Conservation (phyloP, 2,797 vertebrate genomes). For the Sebastes minor region DNA sequence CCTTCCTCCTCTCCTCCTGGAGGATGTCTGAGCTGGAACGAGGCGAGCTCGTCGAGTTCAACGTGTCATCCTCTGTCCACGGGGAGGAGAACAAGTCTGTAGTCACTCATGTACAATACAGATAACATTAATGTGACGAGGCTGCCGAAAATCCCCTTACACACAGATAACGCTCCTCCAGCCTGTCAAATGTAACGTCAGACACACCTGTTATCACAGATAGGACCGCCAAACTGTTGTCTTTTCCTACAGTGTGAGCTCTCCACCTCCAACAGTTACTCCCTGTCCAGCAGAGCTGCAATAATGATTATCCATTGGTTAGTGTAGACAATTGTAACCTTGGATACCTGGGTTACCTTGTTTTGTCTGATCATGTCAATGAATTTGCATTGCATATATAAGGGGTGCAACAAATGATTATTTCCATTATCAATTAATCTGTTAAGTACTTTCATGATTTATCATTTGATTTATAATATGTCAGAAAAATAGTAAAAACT, state of each 20-base stretch:
- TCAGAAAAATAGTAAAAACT: too few relatives aligned
- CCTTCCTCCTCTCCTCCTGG: conserved; percentile 2
- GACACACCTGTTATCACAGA: conserved; percentile 7
- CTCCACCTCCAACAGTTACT: conserved; percentile 11
- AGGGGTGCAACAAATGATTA: background rate
- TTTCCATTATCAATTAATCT: background rate
- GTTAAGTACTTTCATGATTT: too few relatives aligned
- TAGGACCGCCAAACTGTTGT: background rate
- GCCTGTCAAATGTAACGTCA: background rate
- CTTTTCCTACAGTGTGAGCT: background rate
- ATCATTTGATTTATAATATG: too few relatives aligned
- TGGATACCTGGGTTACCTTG: too few relatives aligned
- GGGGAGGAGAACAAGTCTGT: conserved; percentile 1
- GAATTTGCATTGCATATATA: too few relatives aligned
- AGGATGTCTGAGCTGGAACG: conserved; percentile 11
- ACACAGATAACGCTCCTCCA: conserved; percentile 1
- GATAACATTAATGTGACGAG: conserved; percentile 7
- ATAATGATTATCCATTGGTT: background rate
- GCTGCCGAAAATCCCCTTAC: conserved; percentile 12
- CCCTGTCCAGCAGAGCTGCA: background rate
- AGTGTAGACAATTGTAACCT: too few relatives aligned
- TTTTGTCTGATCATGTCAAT: background rate
- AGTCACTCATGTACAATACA: conserved; percentile 16
- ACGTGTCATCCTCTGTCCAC: conserved; percentile 3
- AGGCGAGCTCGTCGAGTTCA: conserved; percentile 18